phyloP scores from a whole-genome alignment of 2,797 vertebrate genomes.

The Micrastur ruficollis region DNA sequence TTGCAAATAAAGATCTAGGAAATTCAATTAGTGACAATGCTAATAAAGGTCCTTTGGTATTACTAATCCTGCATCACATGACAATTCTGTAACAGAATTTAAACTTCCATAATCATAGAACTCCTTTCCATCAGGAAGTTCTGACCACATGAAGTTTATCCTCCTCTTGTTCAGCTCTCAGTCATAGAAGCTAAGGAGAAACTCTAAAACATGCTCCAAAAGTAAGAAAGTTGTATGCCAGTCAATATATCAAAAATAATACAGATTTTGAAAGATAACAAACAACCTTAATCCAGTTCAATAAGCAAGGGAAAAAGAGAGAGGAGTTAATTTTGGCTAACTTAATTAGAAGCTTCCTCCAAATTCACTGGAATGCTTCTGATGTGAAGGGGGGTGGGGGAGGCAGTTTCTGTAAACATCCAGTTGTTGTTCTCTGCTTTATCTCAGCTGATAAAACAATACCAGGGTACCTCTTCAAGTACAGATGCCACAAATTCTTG shows the following conservation, averaged over 20 bases:
- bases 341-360: neutral
- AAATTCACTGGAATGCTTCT: neutral
- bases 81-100: neutral
- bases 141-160: neutral
- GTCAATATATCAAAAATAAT: neutral
- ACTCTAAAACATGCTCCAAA: accelerated
- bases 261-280: neutral
- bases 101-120: neutral
- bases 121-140: neutral
- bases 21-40: neutral
- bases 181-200: neutral
- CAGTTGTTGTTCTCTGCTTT: neutral
- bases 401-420: neutral
- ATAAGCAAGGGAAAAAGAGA: neutral
- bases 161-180: neutral
- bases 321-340: neutral
- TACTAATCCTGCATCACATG: neutral
- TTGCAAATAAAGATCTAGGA: neutral
- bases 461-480: neutral
- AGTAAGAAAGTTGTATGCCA: accelerated
- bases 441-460: neutral
- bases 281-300: neutral
- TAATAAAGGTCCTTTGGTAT: neutral
- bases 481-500: neutral
- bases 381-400: neutral